Conservation (phyloP, 2,888 invertebrate species). For the Acronicta psi region DNA sequence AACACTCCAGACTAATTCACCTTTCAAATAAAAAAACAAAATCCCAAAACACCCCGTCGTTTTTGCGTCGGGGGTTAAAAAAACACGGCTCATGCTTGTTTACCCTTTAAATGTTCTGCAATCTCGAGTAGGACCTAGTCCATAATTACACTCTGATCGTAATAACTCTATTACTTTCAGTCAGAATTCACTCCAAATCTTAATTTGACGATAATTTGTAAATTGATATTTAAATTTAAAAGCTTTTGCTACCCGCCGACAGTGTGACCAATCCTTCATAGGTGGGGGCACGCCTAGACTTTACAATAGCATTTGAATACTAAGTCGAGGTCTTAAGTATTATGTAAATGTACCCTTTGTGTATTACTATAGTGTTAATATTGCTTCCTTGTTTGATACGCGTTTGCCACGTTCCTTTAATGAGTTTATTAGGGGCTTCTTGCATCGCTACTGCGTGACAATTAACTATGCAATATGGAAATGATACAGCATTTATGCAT, state of each 20-base stretch:
- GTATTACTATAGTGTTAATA: conserved; percentile 48
- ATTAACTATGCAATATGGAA: conserved; percentile 27
- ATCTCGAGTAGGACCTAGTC: too few relatives aligned
- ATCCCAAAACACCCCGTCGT: too few relatives aligned
- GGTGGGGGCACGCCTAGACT: conserved; percentile 36
- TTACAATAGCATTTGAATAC: conserved; percentile 59
- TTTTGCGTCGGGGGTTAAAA: too few relatives aligned
- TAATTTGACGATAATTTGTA: too few relatives aligned
- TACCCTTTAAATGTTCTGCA: too few relatives aligned
- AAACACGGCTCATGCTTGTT: too few relatives aligned
- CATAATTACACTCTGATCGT: too few relatives aligned
- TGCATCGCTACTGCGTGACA: conserved; percentile 29
- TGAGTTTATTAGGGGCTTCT: conserved; percentile 41
- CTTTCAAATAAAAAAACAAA: too few relatives aligned
- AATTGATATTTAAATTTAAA: too few relatives aligned
- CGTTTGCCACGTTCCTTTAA: conserved; percentile 40
- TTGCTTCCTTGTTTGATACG: conserved; percentile 52
- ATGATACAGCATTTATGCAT: conserved; percentile 10
- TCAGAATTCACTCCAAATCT: background rate
- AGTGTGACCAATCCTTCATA: conserved; percentile 24
- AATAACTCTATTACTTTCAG: too few relatives aligned
- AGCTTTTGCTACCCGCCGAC: conserved; percentile 23
- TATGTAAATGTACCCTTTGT: conserved; percentile 59
- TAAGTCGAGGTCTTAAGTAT: conserved; percentile 57
- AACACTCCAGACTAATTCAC: too few relatives aligned